These are phyloP conservation scores for Vireo griseus DNA, from an alignment of 2,797 vertebrate genomes.

Conservation along the genomic window DNA sequence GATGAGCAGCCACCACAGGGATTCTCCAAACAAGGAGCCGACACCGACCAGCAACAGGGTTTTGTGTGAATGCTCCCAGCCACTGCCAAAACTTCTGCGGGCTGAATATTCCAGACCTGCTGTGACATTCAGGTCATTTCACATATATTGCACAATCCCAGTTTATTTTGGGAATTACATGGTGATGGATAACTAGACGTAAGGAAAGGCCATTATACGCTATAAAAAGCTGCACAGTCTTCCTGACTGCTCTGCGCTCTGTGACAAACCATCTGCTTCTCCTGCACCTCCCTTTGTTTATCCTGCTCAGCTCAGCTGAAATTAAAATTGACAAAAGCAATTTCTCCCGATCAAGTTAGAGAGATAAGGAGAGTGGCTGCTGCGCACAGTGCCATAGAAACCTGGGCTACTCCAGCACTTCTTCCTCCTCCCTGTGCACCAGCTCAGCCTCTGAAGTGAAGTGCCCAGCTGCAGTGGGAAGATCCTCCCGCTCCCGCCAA, in stretches of 20 bases:
- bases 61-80: neutral
- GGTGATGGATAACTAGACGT: conserved; percentile 16
- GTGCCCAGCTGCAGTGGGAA: conserved; percentile 6
- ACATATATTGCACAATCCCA: neutral
- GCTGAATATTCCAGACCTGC: neutral
- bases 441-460: neutral
- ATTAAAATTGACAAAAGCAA: conserved; percentile 68
- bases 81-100: neutral
- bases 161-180: conserved; percentile 39
- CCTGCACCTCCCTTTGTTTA: conserved; percentile 54
- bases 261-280: conserved; percentile 67
- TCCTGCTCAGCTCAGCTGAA: conserved; percentile 53
- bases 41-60: neutral
- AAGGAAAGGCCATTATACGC: conserved; percentile 33
- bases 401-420: neutral
- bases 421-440: neutral
- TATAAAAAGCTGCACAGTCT: conserved; percentile 57
- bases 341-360: conserved; percentile 45
- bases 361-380: conserved; percentile 14
- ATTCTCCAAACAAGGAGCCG: fast-evolving
- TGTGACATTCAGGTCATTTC: neutral
- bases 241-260: conserved; percentile 49
- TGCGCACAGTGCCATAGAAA: conserved; percentile 33
- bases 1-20: fast-evolving
- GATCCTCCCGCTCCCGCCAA: neutral